A percentile compares a stretch with the other conserved stretches of the same genome.
Evolutionary conservation across 2,113 vertebrate genomes (phyloP).

Genomic region (Lutjanus erythropterus): DNA sequence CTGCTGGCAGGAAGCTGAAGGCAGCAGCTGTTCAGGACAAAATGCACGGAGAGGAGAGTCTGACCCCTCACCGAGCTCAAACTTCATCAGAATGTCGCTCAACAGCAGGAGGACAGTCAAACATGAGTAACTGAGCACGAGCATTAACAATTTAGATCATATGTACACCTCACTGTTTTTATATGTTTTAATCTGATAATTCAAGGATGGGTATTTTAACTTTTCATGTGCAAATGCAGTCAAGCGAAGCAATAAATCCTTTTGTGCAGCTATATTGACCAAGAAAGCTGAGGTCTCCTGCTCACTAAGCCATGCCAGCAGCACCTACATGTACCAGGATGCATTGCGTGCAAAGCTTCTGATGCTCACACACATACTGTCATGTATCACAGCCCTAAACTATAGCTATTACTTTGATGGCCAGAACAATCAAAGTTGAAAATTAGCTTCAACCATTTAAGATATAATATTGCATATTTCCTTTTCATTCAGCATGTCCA

Average conservation of each 20-base stretch:
- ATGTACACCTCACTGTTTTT: neutral
- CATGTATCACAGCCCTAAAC: no score
- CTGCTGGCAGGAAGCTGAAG: constrained; percentile 47
- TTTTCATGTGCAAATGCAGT: no score
- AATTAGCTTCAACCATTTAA: no score
- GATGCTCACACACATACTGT: no score
- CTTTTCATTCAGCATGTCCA: neutral
- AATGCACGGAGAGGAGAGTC: constrained; percentile 12
- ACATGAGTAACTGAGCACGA: neutral
- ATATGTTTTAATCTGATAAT: neutral
- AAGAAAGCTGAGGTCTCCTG: no score
- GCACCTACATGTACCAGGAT: no score
- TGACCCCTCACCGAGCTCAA: neutral
- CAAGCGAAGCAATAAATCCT: no score
- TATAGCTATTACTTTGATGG: no score
- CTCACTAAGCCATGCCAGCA: no score
- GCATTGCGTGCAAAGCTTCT: no score
- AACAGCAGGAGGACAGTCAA: neutral
- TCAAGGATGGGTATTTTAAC: neutral
- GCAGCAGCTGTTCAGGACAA: constrained; percentile 49
- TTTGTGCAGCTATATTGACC: no score
- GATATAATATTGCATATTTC: neutral
- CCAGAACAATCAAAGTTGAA: no score
- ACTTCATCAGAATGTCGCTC: neutral
- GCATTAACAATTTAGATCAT: neutral